Evolutionary conservation across 2,113 vertebrate species (phyloP).

Genomic region (Ranitomeya variabilis): DNA sequence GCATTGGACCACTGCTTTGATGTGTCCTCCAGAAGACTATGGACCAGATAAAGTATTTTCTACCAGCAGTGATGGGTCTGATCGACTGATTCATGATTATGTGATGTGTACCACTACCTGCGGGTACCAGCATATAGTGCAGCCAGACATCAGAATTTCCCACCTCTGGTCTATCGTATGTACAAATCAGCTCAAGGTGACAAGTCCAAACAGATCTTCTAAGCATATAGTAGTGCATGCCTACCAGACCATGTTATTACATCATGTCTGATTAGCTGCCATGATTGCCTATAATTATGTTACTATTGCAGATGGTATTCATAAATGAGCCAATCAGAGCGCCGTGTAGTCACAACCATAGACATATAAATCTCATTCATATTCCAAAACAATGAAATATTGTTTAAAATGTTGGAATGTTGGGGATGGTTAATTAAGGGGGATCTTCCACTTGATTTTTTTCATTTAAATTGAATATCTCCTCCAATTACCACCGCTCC

Average conservation of each 20-base stretch:
- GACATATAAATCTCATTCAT: too few species aligned
- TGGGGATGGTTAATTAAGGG: too few species aligned
- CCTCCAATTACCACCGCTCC: too few species aligned
- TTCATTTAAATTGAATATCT: too few species aligned
- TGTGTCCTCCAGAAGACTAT: neutral
- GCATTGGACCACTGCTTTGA: neutral
- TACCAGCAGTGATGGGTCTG: neutral
- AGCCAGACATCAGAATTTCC: neutral
- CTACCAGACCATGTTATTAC: neutral
- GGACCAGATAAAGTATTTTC: neutral
- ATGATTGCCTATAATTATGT: neutral
- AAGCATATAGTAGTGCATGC: neutral
- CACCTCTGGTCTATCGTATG: neutral
- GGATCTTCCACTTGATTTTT: too few species aligned
- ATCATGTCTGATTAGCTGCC: neutral
- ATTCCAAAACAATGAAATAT: too few species aligned
- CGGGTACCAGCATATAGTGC: neutral
- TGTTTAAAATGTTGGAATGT: too few species aligned
- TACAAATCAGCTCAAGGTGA: neutral
- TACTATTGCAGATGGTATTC: neutral
- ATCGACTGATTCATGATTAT: neutral
- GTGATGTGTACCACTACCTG: neutral
- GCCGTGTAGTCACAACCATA: neutral
- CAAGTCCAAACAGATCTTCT: neutral
- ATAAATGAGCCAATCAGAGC: neutral